Evolutionary conservation across 2,113 vertebrate species (phyloP).

Genomic region (Thomomys bottae): DNA sequence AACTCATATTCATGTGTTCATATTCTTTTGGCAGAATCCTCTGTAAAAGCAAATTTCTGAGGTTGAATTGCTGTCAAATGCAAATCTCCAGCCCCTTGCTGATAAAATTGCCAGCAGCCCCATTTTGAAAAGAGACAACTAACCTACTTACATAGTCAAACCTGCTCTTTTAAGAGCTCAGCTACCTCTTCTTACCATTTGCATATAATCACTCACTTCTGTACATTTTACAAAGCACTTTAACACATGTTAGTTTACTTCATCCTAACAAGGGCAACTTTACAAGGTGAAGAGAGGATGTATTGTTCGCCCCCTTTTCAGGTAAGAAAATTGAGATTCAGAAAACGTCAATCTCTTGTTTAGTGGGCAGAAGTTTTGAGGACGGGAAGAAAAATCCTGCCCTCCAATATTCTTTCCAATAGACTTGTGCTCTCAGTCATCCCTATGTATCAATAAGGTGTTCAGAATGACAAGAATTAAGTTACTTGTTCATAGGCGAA

Average conservation of each 20-base stretch:
- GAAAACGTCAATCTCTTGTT: background rate
- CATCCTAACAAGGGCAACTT: background rate
- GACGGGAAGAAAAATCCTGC: background rate
- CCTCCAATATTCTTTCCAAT: background rate
- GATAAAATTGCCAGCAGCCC: background rate
- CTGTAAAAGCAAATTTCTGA: conserved; percentile 28
- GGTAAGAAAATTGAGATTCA: background rate
- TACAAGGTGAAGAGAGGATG: background rate
- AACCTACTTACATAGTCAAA: background rate
- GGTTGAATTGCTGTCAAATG: background rate
- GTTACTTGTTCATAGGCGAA: background rate
- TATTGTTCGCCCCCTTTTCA: background rate
- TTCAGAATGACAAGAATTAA: background rate
- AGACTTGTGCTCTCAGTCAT: background rate
- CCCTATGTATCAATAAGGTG: background rate
- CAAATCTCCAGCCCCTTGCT: background rate
- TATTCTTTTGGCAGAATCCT: background rate
- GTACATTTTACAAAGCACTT: background rate
- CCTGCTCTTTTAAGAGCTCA: background rate
- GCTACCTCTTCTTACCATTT: background rate
- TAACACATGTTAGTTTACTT: background rate
- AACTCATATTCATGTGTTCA: background rate
- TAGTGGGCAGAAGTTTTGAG: background rate
- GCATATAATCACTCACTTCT: background rate
- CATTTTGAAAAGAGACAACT: background rate